Base-by-base conservation (phyloP, 2,113 vertebrate species). In the Misgurnus mizolepis region DNA sequence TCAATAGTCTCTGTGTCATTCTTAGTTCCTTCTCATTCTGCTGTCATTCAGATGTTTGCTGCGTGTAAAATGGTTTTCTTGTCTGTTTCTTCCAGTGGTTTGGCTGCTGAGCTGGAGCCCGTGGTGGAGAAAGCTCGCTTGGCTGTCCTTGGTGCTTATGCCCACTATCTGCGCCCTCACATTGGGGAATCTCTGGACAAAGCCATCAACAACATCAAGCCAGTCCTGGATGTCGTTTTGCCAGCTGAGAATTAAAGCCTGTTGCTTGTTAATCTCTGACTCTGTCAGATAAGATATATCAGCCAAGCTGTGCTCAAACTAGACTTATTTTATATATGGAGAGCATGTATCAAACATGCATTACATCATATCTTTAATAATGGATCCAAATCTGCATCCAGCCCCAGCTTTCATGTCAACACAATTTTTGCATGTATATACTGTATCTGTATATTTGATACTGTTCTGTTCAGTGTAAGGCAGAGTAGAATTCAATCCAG, bases 61-160 rank as follows among this genome's bases (percentile, higher is more conserved):
- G n/a, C 18, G n/a, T n/a, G 55, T 58, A 58, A 58, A 58, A 18
- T 7, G 17, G 17, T 58, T n/a, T 45, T 40, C 45, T 15, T 80
- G 14, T 80, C 10, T 81, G 27, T 7, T 74, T 39, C 41, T 79
- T 84, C 22, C 83, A 94, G 93, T 0, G 89, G 50, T 3, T 0
- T 90, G n/a, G 83, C 9, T 2, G 0, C 73, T 4, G 92, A 92
- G 56, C 34, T 81, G 12, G 1, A 0, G 4, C 92, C 91, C 7
- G 1, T 85, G 9, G 74, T 92, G 56, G 90, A 93, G 0, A 86
- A 41, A n/a, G 86, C 83, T 39, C 90, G 92, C 4, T 0, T 7
- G 2, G 0, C 61, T 6, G 4, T 17, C 4, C 90, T 94, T 72
- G 91, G 92, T 34, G 0, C 62, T 1, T 94, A 94, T 2, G 88